Evolutionary conservation across 1,140 invertebrate species (phyloP).

Genomic region (Brachionus sp.): DNA sequence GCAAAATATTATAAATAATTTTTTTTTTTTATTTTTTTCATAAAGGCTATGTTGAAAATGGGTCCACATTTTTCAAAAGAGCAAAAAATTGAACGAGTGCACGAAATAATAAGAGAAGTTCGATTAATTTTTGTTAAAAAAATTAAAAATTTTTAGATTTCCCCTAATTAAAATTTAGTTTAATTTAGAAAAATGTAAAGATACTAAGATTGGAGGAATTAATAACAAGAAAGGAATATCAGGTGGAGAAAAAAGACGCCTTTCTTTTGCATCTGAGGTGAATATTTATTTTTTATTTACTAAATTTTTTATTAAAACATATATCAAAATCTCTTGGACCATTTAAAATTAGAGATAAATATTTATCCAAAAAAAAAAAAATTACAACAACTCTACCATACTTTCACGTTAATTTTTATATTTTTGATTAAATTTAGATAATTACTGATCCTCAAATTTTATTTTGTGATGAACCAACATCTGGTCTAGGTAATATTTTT

Average conservation of each 20-base stretch:
- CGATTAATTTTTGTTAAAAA: constrained; percentile 34
- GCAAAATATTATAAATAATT: constrained; percentile 65
- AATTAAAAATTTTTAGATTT: not conserved
- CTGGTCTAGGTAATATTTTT: constrained; percentile 63
- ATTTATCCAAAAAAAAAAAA: too few relatives aligned
- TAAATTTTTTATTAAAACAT: too few relatives aligned
- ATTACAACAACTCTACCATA: too few relatives aligned
- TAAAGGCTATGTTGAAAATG: constrained; percentile 84
- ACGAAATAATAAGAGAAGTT: constrained; percentile 83
- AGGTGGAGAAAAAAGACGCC: constrained; percentile 86
- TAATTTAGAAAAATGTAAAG: constrained; percentile 63
- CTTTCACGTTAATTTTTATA: too few relatives aligned
- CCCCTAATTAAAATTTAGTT: constrained; percentile 62
- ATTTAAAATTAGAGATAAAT: too few relatives aligned
- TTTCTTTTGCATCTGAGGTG: constrained; percentile 92
- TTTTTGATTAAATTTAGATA: constrained; percentile 63
- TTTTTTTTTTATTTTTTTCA: constrained; percentile 61
- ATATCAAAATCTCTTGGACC: too few relatives aligned
- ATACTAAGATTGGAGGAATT: constrained; percentile 67
- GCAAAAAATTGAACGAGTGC: constrained; percentile 75
- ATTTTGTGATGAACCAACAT: constrained; percentile 96
- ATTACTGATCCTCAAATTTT: constrained; percentile 86
- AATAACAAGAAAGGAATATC: constrained; percentile 85
- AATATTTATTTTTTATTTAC: constrained; percentile 42
- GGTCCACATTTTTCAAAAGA: constrained; percentile 71